Base-by-base conservation (phyloP, 2,797 vertebrate species). In the Melanotaenia nigrans region DNA sequence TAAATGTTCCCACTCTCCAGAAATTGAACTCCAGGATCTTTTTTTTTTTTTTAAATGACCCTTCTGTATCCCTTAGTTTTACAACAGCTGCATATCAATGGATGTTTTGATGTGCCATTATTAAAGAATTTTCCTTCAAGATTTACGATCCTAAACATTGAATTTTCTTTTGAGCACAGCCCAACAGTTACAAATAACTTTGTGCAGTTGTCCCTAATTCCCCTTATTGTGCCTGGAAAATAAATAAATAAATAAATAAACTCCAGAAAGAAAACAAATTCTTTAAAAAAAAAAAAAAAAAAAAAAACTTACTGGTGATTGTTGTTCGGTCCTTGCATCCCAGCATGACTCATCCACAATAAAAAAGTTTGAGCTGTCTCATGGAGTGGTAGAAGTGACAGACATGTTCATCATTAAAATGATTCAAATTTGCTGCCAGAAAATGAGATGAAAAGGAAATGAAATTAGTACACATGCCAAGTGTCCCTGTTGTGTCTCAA, bases 101-200 rank as follows among this genome's bases (percentile, higher is more conserved):
- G 73, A 75, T 62, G 60, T 65, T 62, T 73, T 73, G 28, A 71
- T 75, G 82, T 65, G 55, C 42, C 73, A 73, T 79, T 82, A 53
- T 78, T 87, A 81, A 86, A 88, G 65, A 84, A 73, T 35, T 65
- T 40, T 58, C 85, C 68, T 59, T 73, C 60, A 72, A 78, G 55
- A 65, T 76, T 75, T 70, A 73, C 84, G 77, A 77, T 77, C 61
- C 59, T 56, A 74, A 14, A 25, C 53, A 30, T 16, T 63, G 66
- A 57, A 77, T 84, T 68, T 68, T 36, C 73, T 61, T 74, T 82
- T 51, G 62, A 78, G 73, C 9, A 3, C 20, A 72, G 72, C 73
- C 56, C 22, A 66, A 57, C 75, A 74, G 67, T 73, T 71, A 78
- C 78, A 78, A 83, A 83, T 66, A 59, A 74, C 70, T 73, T 59